A percentile compares a stretch with the other conserved stretches of the same genome.
Evolutionary conservation across 2,113 vertebrate genomes (phyloP).

Genomic region (Dipodomys merriami): DNA sequence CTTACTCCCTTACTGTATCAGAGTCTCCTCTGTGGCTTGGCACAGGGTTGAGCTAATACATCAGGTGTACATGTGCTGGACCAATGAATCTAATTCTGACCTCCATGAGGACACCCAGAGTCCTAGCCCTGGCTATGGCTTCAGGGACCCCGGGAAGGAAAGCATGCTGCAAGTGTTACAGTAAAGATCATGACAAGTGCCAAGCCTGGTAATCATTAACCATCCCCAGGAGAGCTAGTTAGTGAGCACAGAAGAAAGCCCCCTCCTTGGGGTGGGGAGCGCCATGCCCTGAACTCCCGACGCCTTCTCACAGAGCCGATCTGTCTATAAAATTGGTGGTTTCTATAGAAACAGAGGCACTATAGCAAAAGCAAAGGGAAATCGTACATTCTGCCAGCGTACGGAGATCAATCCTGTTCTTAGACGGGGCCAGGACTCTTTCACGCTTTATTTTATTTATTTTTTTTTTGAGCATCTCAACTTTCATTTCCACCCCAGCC

Average conservation of each 20-base stretch:
- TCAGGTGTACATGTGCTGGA: background rate
- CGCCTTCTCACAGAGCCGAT: slow-evolving; percentile 72
- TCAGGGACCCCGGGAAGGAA: background rate
- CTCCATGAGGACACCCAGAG: background rate
- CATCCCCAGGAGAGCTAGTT: slow-evolving; percentile 78
- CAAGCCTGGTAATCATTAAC: slow-evolving; percentile 75
- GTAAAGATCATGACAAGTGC: slow-evolving; percentile 61
- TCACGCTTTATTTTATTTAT: slow-evolving; percentile 75
- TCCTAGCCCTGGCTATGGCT: background rate
- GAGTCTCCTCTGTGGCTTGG: background rate
- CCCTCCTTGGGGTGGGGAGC: slow-evolving; percentile 64
- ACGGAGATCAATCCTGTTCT: slow-evolving; percentile 81
- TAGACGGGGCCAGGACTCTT: slow-evolving; percentile 73
- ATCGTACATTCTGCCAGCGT: slow-evolving; percentile 84
- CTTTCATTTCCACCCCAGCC: slow-evolving; percentile 78
- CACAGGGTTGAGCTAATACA: background rate
- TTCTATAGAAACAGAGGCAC: slow-evolving; percentile 87
- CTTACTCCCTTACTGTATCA: background rate
- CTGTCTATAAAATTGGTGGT: slow-evolving; percentile 84
- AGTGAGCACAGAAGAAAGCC: slow-evolving; percentile 69
- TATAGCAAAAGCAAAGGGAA: slow-evolving; percentile 79
- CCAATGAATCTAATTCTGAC: background rate
- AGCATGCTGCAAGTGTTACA: slow-evolving; percentile 21
- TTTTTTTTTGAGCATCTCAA: slow-evolving; percentile 77
- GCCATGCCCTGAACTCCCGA: slow-evolving; percentile 71